Evolutionary conservation across 2,888 invertebrate species (phyloP).

Genomic region (Nephrotoma guestfalica): DNA sequence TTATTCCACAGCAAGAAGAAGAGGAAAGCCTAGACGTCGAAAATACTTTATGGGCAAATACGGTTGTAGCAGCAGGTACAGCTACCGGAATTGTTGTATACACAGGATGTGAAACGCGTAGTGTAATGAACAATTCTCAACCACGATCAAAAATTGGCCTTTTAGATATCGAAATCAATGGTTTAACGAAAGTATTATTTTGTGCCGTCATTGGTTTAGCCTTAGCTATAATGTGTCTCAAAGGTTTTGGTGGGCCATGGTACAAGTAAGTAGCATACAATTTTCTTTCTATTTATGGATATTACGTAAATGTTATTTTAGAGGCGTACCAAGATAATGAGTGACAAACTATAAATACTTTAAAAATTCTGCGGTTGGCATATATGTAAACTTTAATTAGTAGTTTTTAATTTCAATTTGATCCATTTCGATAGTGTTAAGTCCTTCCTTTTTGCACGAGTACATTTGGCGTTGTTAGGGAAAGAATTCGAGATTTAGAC

Average conservation of each 20-base stretch:
- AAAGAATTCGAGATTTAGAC: too few species aligned
- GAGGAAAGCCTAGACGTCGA: slow-evolving; percentile 84
- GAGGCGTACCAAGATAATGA: not conserved
- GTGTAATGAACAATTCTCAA: slow-evolving; percentile 96
- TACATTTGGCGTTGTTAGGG: too few species aligned
- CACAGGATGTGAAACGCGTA: slow-evolving; percentile 81
- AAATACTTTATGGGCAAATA: slow-evolving; percentile 97
- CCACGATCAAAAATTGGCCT: slow-evolving; percentile 94
- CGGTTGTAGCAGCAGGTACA: slow-evolving; percentile 77
- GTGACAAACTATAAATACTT: too few species aligned
- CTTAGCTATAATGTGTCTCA: slow-evolving; percentile 87
- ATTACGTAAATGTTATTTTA: not conserved
- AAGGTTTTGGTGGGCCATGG: slow-evolving; percentile 95
- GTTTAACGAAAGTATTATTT: slow-evolving; percentile 87
- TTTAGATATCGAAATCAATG: slow-evolving; percentile 91
- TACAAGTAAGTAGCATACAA: slow-evolving; percentile 34
- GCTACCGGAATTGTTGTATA: slow-evolving; percentile 93
- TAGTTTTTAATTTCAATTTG: too few species aligned
- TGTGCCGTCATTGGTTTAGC: slow-evolving; percentile 80
- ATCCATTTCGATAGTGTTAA: too few species aligned
- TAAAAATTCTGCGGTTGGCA: too few species aligned
- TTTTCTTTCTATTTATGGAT: not conserved
- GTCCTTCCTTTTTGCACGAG: too few species aligned
- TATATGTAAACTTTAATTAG: too few species aligned
- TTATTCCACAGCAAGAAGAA: slow-evolving; percentile 37